Evolutionary conservation across 2,113 vertebrate species (phyloP).

Genomic region (Amazona vittata): DNA sequence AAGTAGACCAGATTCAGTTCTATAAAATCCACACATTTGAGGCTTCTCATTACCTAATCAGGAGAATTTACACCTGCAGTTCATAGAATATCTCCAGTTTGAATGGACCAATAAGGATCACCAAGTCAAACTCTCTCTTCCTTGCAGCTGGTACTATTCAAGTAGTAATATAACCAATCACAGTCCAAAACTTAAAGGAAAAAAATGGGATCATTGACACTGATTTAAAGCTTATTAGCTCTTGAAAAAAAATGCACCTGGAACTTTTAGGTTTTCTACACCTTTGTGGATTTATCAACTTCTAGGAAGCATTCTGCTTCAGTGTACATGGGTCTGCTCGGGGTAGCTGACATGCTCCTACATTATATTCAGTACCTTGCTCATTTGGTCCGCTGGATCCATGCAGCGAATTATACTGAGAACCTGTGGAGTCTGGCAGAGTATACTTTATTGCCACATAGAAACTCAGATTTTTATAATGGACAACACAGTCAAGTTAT

Average conservation of each 20-base stretch:
- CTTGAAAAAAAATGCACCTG: background rate
- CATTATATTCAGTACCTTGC: background rate
- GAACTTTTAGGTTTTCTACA: background rate
- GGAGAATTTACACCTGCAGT: background rate
- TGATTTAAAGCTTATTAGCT: background rate
- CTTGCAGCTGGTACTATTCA: background rate
- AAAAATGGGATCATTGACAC: background rate
- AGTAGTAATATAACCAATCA: background rate
- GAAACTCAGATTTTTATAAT: background rate
- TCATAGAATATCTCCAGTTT: background rate
- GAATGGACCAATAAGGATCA: background rate
- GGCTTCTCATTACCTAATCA: background rate
- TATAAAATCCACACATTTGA: background rate
- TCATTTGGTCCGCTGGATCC: rapidly evolving
- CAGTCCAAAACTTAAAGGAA: background rate
- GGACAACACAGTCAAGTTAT: background rate
- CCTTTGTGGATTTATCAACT: background rate
- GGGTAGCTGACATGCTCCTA: background rate
- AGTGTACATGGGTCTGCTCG: no score
- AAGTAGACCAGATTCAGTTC: background rate
- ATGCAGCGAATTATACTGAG: background rate
- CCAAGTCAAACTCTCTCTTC: background rate
- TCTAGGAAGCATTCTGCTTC: background rate
- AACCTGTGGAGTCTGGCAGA: background rate
- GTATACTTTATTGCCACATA: rapidly evolving